These are phyloP conservation scores for Archilochus colubris DNA, from an alignment of 2,113 vertebrate genomes.

Conservation along the genomic window DNA sequence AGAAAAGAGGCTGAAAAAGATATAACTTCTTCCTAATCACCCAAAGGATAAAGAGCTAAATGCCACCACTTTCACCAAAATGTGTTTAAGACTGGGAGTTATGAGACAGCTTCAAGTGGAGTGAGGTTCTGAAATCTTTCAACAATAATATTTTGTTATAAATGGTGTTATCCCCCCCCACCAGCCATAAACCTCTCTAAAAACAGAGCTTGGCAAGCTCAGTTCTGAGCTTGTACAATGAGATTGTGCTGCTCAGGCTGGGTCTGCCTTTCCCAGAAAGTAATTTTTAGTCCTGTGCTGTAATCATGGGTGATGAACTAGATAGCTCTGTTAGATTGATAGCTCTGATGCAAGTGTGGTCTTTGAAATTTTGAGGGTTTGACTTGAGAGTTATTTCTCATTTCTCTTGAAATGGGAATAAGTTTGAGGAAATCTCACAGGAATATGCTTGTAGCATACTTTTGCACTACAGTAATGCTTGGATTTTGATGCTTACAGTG, in stretches of 20 bases:
- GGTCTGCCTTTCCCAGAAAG: neutral
- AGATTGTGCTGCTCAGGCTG: neutral
- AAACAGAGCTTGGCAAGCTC: neutral
- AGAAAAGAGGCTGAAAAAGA: neutral
- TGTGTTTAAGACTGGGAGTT: neutral
- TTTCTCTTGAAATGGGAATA: neutral
- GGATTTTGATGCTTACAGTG: neutral
- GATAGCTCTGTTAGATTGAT: neutral
- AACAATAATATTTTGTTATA: neutral
- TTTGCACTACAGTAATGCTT: neutral
- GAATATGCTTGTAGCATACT: rapidly evolving
- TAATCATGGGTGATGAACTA: neutral
- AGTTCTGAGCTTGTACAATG: rapidly evolving
- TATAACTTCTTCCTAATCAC: neutral
- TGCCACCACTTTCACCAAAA: neutral
- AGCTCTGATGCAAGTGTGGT: neutral
- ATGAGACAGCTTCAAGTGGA: rapidly evolving
- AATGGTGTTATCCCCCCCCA: neutral
- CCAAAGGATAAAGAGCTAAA: neutral
- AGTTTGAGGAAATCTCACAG: neutral
- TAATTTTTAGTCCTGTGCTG: neutral
- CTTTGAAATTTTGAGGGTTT: neutral
- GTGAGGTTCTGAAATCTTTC: neutral
- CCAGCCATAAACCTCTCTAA: neutral
- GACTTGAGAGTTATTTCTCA: neutral